Percentiles rank a stretch among this genome's conserved stretches.
These are phyloP conservation scores for Hepsetus odoe DNA, from an alignment of 2,113 vertebrate genomes.

Conservation along the genomic window DNA sequence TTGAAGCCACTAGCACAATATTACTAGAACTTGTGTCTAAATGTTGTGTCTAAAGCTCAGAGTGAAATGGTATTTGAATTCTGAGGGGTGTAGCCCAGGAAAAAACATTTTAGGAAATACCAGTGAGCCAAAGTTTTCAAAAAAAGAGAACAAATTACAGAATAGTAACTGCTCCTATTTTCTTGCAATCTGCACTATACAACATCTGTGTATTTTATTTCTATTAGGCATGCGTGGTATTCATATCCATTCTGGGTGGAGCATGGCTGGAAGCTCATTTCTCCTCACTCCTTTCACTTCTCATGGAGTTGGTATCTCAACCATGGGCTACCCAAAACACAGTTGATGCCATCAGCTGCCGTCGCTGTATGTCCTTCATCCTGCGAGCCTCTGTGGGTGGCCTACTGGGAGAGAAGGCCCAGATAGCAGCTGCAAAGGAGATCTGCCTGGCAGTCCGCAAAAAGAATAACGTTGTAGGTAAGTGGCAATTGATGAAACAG, in stretches of 20 bases:
- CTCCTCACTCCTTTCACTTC: slow-evolving; percentile 79
- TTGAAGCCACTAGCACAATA: too few relatives aligned
- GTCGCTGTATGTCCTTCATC: slow-evolving; percentile 87
- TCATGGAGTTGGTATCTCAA: slow-evolving; percentile 84
- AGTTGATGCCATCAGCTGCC: slow-evolving; percentile 76
- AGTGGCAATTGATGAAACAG: slow-evolving; percentile 52
- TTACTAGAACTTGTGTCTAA: too few relatives aligned
- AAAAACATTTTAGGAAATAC: too few relatives aligned
- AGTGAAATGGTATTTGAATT: too few relatives aligned
- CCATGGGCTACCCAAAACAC: slow-evolving; percentile 79
- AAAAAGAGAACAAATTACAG: too few relatives aligned
- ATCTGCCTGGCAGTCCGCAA: slow-evolving; percentile 82
- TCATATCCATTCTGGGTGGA: slow-evolving; percentile 84
- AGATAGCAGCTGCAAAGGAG: slow-evolving; percentile 86
- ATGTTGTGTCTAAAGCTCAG: too few relatives aligned
- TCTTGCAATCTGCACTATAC: too few relatives aligned
- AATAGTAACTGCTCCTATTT: too few relatives aligned
- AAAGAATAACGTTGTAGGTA: slow-evolving; percentile 86
- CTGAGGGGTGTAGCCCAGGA: too few relatives aligned
- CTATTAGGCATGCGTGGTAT: slow-evolving; percentile 83
- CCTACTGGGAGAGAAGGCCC: slow-evolving; percentile 92
- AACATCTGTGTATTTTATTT: neutral
- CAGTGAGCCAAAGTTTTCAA: too few relatives aligned
- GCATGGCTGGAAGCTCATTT: slow-evolving; percentile 90
- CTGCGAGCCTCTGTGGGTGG: slow-evolving; percentile 84